These are phyloP conservation scores for Melanotaenia trifasciata DNA, from an alignment of 2,797 vertebrate species.

Conservation along the genomic window DNA sequence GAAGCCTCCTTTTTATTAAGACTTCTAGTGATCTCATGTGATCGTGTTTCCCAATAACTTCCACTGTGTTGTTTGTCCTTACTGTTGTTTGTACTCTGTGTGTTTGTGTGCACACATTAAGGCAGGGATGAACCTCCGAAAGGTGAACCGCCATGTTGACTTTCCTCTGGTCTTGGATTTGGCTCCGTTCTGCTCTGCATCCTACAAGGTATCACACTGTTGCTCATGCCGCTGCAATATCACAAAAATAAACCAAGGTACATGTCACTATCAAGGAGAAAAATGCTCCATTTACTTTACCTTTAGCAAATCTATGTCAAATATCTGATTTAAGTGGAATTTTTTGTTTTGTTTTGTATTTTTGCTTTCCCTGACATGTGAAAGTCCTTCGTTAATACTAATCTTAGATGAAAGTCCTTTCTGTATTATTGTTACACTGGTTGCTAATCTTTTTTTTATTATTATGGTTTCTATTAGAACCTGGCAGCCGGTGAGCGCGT, in stretches of 20 bases:
- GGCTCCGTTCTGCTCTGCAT: slow-evolving; percentile 93
- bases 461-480: slow-evolving; percentile 67
- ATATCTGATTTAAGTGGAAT: not conserved
- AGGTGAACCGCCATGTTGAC: slow-evolving; percentile 97
- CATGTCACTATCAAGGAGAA: too few species aligned
- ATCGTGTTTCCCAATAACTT: not conserved
- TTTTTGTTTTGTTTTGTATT: not conserved
- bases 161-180: slow-evolving; percentile 93
- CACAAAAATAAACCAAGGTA: too few species aligned
- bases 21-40: not conserved
- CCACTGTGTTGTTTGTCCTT: not conserved
- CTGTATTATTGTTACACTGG: not conserved
- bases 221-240: not conserved
- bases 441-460: not conserved
- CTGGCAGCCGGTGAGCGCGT: slow-evolving; percentile 86
- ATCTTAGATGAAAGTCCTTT: not conserved
- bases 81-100: not conserved
- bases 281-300: not conserved
- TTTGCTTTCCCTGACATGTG: not conserved
- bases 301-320: not conserved
- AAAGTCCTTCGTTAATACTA: not conserved
- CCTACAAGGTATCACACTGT: slow-evolving; percentile 87
- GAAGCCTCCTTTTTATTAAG: not conserved
- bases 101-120: slow-evolving; percentile 57
- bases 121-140: slow-evolving; percentile 95